Percentiles rank a stretch among this genome's conserved stretches.
phyloP scores from a whole-genome alignment of 1,140 invertebrate species.

The Mylabris phalerata region DNA sequence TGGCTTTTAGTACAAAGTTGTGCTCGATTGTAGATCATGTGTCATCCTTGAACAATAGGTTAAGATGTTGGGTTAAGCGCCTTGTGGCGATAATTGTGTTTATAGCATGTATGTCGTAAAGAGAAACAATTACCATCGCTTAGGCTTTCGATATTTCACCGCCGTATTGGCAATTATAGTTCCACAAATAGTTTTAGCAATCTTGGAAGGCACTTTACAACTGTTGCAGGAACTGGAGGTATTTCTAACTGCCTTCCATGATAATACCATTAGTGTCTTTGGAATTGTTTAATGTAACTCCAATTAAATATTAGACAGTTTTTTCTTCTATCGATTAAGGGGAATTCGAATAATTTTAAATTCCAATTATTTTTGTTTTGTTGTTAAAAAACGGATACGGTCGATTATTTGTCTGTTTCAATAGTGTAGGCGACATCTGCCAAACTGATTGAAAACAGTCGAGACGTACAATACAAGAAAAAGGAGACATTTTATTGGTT shows the following conservation, averaged over 20 bases:
- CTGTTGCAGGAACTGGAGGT: conserved; percentile 14
- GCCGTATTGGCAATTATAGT: conserved; percentile 35
- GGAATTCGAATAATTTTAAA: no score
- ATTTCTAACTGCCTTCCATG: conserved; percentile 8
- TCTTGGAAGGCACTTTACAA: conserved; percentile 23
- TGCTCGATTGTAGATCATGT: conserved; percentile 31
- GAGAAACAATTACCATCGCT: conserved; percentile 35
- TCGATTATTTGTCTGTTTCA: conserved; percentile 13
- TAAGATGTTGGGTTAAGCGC: conserved; percentile 22
- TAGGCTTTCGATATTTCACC: conserved; percentile 37
- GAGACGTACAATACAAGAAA: background rate
- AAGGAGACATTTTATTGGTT: conserved; percentile 13
- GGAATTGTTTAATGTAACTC: no score
- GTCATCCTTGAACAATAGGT: conserved; percentile 33
- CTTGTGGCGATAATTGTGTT: conserved; percentile 39
- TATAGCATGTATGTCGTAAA: conserved; percentile 37
- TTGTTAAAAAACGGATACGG: background rate
- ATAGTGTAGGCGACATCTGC: conserved; percentile 13
- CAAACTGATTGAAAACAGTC: conserved; percentile 17
- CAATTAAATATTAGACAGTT: no score
- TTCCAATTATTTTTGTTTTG: no score
- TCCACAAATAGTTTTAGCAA: conserved; percentile 33
- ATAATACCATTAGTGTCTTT: no score
- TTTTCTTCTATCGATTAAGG: no score
- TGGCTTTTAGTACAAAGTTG: no score